A percentile compares a stretch with the other conserved stretches of the same genome.
phyloP scores from a whole-genome alignment of 2,113 vertebrate species.

The Coturnix japonica region DNA sequence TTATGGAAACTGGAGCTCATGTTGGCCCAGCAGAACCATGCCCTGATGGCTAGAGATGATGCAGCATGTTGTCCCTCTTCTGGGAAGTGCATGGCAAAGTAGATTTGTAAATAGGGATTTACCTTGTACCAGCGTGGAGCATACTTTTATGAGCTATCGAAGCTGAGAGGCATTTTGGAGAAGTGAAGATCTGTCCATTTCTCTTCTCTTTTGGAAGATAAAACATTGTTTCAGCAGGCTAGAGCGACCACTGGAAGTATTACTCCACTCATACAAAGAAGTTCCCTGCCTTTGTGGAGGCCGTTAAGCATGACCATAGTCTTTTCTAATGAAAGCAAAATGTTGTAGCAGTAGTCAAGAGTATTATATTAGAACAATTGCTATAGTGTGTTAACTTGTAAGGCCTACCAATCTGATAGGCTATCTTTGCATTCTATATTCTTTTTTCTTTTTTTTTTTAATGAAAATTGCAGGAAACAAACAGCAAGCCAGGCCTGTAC shows the following conservation, averaged over 20 bases:
- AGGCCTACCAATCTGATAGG: not conserved
- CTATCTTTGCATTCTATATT: rapidly evolving
- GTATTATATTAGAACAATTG: not conserved
- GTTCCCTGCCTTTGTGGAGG: not conserved
- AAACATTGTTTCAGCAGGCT: not conserved
- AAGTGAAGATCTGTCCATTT: not conserved
- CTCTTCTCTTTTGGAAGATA: not conserved
- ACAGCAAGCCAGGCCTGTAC: conserved; percentile 72
- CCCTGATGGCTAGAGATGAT: not conserved
- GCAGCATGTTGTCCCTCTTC: not conserved
- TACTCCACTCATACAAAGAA: not conserved
- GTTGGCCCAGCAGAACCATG: not conserved
- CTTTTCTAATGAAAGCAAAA: not conserved
- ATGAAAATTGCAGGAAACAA: conserved; percentile 67
- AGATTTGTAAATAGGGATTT: not conserved
- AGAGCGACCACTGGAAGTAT: not conserved
- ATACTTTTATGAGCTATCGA: rapidly evolving
- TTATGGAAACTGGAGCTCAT: not conserved
- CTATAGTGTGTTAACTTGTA: not conserved
- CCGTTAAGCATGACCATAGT: not conserved
- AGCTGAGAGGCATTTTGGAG: not conserved
- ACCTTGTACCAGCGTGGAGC: rapidly evolving
- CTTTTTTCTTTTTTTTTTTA: not conserved
- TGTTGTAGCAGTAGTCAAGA: not conserved
- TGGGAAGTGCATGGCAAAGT: not conserved